Evolutionary conservation across 2,113 vertebrate genomes (phyloP), one percentile per base, ranked within the genome.

Genomic region (Jaculus jaculus): DNA sequence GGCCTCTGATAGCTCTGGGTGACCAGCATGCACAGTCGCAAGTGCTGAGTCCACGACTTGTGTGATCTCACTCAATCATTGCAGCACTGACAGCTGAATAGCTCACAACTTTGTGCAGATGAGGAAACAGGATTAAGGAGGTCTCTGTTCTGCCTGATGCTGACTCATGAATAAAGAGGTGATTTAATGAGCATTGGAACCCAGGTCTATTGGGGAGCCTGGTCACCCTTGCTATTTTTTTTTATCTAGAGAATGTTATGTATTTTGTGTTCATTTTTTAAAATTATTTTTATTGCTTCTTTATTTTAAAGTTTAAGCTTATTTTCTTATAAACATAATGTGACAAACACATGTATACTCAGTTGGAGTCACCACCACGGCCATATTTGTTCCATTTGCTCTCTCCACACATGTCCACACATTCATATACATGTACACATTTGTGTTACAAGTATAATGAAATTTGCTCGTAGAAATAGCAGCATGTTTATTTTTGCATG

Each of bases 271-370:
- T 5, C 58, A 23, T 4, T 34, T 73, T 39, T 54, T 39, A 30
- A 60, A 58, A 86, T 42, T n/a, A 23, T 1, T 74, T n/a, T 74
- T 75, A 10, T 30, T 58, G 17, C 37, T 58, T n/a, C 42, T 51
- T 89, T 39, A 78, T 95, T 88, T 85, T 74, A 69, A 39, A 65
- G 32, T 84, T 73, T 68, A 34, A 63, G 72, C 30, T 32, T 42
- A 61, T 66, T 92, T 91, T 78, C 18, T 47, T 80, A 87, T 77
- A 16, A 71, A 74, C 85, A 37, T 42, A 88, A 10, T 60, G 2
- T 66, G 54, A 39, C 8, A 71, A 63, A 42, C 3, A 72, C 16
- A 77, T 16, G 39, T 32, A 26, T 26, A 79, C 5, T 92, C 34
- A 79, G 7, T 32, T 66, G n/a, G 34, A 66, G 13, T 85, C 13